phyloP scores from a whole-genome alignment of 1,140 invertebrate genomes.

The Drosophila miranda region DNA sequence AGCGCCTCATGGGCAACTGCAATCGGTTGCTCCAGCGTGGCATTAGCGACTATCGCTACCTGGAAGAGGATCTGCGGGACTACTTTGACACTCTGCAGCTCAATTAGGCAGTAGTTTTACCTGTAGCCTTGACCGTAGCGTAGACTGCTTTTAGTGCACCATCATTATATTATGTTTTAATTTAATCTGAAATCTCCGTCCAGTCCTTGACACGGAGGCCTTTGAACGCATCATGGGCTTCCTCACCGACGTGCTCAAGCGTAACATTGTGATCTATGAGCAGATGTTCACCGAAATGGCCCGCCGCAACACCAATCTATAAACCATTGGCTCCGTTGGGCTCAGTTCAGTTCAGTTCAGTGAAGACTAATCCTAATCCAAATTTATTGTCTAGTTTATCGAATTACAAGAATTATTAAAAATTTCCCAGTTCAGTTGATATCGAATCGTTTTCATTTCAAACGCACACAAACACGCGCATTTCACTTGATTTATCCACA shows the following conservation, averaged over 20 bases:
- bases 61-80: conserved; percentile 74
- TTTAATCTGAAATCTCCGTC: conserved; percentile 38
- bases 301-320: conserved; percentile 59
- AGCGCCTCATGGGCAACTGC: conserved; percentile 74
- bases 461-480: conserved; percentile 16
- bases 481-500: neutral
- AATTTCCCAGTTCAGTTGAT: conserved; percentile 27
- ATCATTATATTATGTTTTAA: neutral
- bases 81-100: conserved; percentile 63
- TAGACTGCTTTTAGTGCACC: too few species aligned
- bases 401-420: conserved; percentile 27
- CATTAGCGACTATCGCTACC: conserved; percentile 75
- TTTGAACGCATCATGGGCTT: conserved; percentile 79
- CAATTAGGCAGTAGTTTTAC: conserved; percentile 5
- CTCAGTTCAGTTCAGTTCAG: too few species aligned
- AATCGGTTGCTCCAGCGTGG: conserved; percentile 64
- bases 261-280: conserved; percentile 75
- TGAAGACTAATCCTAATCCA: neutral
- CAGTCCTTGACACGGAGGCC: conserved; percentile 76
- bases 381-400: neutral
- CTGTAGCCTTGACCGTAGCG: too few species aligned
- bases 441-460: conserved; percentile 19
- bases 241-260: conserved; percentile 78
- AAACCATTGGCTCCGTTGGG: conserved; percentile 16
- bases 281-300: conserved; percentile 75